Percentiles rank a stretch among this genome's conserved stretches.
phyloP scores from a whole-genome alignment of 1,140 invertebrate species.

The Sarcophaga bullata region DNA sequence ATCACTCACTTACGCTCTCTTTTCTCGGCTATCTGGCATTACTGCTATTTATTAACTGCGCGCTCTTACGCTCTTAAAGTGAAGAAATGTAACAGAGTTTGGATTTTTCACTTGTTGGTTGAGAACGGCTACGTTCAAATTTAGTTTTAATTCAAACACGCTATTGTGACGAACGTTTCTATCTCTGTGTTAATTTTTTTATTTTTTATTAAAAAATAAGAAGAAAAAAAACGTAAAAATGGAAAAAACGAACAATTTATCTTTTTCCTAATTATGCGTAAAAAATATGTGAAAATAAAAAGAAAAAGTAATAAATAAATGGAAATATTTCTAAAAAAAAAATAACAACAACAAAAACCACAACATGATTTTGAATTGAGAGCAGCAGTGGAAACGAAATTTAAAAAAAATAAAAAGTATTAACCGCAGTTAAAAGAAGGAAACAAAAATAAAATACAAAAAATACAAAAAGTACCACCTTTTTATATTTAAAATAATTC shows the following conservation, averaged over 20 bases:
- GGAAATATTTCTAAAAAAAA: background rate
- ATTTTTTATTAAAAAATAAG: background rate
- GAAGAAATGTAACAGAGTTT: too few relatives aligned
- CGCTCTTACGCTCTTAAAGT: too few relatives aligned
- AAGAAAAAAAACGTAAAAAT: slow-evolving; percentile 25
- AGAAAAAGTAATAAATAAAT: background rate
- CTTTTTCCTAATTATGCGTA: background rate
- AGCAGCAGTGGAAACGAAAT: too few relatives aligned
- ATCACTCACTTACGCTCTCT: too few relatives aligned
- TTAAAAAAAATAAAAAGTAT: too few relatives aligned
- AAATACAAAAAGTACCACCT: slow-evolving; percentile 1
- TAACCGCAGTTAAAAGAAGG: background rate
- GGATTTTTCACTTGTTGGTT: slow-evolving; percentile 26
- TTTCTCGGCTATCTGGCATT: too few relatives aligned
- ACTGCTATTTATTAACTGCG: too few relatives aligned
- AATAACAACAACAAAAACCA: background rate
- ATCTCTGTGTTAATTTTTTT: slow-evolving; percentile 17
- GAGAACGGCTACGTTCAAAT: background rate
- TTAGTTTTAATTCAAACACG: slow-evolving; percentile 38
- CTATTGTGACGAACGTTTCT: slow-evolving; percentile 20
- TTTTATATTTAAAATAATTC: background rate
- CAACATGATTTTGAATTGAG: background rate
- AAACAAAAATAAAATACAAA: slow-evolving; percentile 23
- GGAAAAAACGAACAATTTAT: slow-evolving; percentile 12
- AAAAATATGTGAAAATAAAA: background rate